Percentiles rank a stretch among this genome's conserved stretches.
Evolutionary conservation across 2,797 vertebrate species (phyloP).

Genomic region (Notoglanidium macrostoma): DNA sequence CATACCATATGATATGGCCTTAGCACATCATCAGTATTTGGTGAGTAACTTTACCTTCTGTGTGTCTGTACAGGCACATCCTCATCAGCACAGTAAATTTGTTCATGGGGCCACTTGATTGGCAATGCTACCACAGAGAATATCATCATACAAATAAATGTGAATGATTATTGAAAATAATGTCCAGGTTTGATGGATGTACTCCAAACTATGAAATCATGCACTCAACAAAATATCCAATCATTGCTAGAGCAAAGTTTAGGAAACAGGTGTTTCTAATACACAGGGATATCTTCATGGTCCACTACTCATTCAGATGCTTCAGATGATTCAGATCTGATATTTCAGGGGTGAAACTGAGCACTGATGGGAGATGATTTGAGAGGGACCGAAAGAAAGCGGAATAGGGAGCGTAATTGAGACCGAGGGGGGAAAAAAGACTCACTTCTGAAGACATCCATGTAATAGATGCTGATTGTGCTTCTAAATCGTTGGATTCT

Average conservation of each 20-base stretch:
- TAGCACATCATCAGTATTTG: constrained; percentile 11
- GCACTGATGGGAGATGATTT: constrained; percentile 73
- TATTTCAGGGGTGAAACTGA: constrained; percentile 72
- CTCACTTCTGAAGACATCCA: constrained; percentile 68
- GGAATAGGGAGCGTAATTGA: constrained; percentile 3
- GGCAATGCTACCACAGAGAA: constrained; percentile 55
- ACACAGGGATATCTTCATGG: constrained; percentile 63
- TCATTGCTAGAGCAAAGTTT: constrained; percentile 73
- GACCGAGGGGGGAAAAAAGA: constrained; percentile 52
- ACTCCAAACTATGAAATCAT: constrained; percentile 79
- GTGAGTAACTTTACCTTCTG: constrained; percentile 25
- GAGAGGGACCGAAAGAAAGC: constrained; percentile 47
- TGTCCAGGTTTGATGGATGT: constrained; percentile 68
- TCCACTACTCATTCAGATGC: constrained; percentile 66
- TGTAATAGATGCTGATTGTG: constrained; percentile 80
- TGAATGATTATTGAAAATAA: constrained; percentile 76
- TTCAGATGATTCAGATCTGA: constrained; percentile 78
- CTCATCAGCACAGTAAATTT: constrained; percentile 52
- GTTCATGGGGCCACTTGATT: constrained; percentile 46
- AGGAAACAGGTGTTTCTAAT: constrained; percentile 83
- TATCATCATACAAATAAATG: constrained; percentile 65
- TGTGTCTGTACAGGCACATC: constrained; percentile 43
- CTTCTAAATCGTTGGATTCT: constrained; percentile 62
- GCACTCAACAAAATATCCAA: constrained; percentile 63
- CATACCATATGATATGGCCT: constrained; percentile 50